Conservation (phyloP, 2,113 vertebrate species). For the Apistogramma diplotaenia region DNA sequence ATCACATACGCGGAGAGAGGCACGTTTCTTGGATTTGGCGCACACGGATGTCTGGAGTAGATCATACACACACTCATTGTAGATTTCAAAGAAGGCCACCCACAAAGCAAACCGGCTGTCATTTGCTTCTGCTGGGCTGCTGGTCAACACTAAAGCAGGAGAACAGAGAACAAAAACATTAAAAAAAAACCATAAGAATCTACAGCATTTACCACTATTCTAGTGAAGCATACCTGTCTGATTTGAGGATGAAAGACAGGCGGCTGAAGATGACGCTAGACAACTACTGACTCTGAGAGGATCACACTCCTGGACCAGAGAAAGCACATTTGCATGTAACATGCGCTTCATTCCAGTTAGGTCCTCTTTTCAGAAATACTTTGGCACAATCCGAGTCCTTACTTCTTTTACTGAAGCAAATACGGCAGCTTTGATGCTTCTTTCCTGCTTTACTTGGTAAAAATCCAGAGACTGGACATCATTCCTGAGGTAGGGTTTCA, state of each 20-base stretch:
- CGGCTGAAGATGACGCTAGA: background rate
- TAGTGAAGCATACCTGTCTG: conserved; percentile 50
- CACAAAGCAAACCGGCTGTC: conserved; percentile 77
- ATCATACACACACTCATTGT: conserved; percentile 88
- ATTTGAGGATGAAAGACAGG: conserved; percentile 8
- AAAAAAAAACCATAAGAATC: background rate
- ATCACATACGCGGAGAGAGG: conserved; percentile 82
- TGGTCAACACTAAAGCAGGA: conserved; percentile 19
- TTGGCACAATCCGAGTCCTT: background rate
- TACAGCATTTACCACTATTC: background rate
- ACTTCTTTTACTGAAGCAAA: conserved; percentile 84
- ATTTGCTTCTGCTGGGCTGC: conserved; percentile 4
- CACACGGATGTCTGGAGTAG: conserved; percentile 72
- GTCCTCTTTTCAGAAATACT: background rate
- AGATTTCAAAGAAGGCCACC: conserved; percentile 89
- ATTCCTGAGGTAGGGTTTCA: conserved; percentile 83
- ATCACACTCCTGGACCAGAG: conserved; percentile 49
- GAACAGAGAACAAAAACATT: background rate
- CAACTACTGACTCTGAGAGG: background rate
- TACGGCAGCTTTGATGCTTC: conserved; percentile 72
- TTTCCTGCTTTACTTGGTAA: conserved; percentile 83
- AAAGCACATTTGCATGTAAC: background rate
- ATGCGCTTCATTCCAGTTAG: background rate
- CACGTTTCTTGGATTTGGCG: conserved; percentile 74
- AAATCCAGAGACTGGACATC: conserved; percentile 77